Evolutionary conservation across 2,113 vertebrate genomes (phyloP).

Genomic region (Gasterosteus aculeatus): DNA sequence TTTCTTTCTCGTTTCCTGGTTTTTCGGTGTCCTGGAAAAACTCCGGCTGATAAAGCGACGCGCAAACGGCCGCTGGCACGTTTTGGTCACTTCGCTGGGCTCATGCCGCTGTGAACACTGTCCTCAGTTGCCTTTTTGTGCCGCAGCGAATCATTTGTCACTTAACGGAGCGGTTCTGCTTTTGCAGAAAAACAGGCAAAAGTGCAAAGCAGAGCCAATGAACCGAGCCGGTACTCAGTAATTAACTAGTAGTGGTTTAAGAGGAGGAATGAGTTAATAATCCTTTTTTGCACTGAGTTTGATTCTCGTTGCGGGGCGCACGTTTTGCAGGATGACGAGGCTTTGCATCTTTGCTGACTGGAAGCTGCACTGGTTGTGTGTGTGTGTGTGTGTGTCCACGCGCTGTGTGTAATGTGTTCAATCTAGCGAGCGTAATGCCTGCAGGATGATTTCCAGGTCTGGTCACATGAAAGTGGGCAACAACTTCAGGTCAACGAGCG

Average conservation of each 20-base stretch:
- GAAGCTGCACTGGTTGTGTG: conserved; percentile 6
- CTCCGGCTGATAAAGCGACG: conserved; percentile 22
- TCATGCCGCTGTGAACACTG: not conserved
- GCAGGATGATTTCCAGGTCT: conserved; percentile 45
- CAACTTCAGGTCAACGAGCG: conserved; percentile 30
- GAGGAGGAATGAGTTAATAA: not conserved
- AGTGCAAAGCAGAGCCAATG: not conserved
- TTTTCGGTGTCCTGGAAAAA: no score
- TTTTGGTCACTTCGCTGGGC: not conserved
- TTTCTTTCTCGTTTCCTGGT: not conserved
- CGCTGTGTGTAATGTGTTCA: conserved; percentile 47
- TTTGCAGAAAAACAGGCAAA: not conserved
- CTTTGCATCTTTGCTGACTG: not conserved
- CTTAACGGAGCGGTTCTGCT: not conserved
- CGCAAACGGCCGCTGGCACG: not conserved
- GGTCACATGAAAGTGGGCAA: conserved; percentile 56
- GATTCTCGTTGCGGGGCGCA: not conserved
- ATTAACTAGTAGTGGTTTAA: not conserved
- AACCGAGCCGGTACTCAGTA: not conserved
- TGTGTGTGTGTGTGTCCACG: conserved; percentile 33
- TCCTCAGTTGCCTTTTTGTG: conserved; percentile 8
- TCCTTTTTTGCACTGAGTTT: not conserved
- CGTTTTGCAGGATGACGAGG: not conserved
- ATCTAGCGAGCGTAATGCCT: conserved; percentile 56
- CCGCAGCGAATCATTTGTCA: not conserved